Conservation (phyloP, 2,797 vertebrate genomes). For the Anguilla anguilla region DNA sequence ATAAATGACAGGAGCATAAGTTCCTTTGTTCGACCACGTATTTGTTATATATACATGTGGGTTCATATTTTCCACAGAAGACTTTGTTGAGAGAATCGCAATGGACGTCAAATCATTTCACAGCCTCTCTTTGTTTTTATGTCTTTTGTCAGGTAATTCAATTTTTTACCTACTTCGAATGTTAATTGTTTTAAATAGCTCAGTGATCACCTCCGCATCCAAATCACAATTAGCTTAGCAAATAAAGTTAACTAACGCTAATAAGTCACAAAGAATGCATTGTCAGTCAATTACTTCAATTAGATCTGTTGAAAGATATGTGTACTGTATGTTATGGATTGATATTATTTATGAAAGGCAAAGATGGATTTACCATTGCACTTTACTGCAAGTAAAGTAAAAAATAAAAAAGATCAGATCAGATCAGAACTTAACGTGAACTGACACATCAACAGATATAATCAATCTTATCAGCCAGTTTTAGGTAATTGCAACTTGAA, state of each 20-base stretch:
- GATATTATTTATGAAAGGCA: neutral
- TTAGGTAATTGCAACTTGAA: neutral
- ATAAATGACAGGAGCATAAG: no score
- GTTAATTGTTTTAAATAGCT: neutral
- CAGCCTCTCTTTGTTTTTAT: neutral
- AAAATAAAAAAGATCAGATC: neutral
- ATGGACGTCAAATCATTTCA: neutral
- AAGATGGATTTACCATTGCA: neutral
- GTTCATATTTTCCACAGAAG: neutral
- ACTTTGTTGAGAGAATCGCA: neutral
- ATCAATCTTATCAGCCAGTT: neutral
- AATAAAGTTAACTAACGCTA: neutral
- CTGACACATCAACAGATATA: neutral
- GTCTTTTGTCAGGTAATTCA: neutral
- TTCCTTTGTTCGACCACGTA: neutral
- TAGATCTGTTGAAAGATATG: neutral
- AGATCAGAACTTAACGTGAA: neutral
- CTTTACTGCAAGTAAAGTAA: neutral
- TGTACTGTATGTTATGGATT: neutral
- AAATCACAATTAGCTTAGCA: neutral
- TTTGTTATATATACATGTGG: neutral
- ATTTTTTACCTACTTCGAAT: neutral
- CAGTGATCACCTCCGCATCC: no score
- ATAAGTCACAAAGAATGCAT: no score
- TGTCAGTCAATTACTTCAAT: neutral